Percentiles rank a stretch among this genome's conserved stretches.
Evolutionary conservation across 2,888 invertebrate species (phyloP).

Genomic region (Caenorhabditis plicata): DNA sequence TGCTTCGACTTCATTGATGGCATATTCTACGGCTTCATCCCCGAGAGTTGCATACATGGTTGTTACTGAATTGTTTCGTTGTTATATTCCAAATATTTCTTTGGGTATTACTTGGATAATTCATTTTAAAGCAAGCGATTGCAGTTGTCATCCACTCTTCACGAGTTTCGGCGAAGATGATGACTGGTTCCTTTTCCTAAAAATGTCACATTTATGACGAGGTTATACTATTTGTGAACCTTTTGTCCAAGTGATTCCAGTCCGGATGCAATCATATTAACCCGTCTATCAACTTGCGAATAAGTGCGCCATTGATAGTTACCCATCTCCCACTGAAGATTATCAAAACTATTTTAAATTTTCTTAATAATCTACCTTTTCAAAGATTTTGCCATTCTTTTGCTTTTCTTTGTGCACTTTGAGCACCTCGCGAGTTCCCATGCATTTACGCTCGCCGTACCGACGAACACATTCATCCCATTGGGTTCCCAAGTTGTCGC

Average conservation of each 20-base stretch:
- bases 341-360: too few relatives aligned
- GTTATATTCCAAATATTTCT: not conserved
- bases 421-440: conserved; percentile 68
- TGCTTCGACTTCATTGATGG: conserved; percentile 94
- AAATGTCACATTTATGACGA: conserved; percentile 4
- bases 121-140: conserved; percentile 91
- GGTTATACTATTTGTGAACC: not conserved
- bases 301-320: conserved; percentile 57
- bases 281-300: conserved; percentile 42
- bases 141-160: conserved; percentile 97
- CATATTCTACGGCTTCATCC: conserved; percentile 92
- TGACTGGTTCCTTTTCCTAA: conserved; percentile 70
- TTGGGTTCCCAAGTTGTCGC: conserved; percentile 67
- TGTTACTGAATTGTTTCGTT: conserved; percentile 74
- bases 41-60: conserved; percentile 96
- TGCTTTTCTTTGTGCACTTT: conserved; percentile 90
- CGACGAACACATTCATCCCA: conserved; percentile 66
- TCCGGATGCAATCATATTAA: conserved; percentile 71
- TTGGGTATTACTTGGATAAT: conserved; percentile 75
- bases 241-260: conserved; percentile 76
- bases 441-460: conserved; percentile 53
- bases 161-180: conserved; percentile 93
- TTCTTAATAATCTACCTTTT: too few relatives aligned
- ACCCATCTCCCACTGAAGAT: conserved; percentile 60
- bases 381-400: conserved; percentile 89